Base-by-base conservation (phyloP, 2,797 vertebrate species). In the Dermochelys coriacea region DNA sequence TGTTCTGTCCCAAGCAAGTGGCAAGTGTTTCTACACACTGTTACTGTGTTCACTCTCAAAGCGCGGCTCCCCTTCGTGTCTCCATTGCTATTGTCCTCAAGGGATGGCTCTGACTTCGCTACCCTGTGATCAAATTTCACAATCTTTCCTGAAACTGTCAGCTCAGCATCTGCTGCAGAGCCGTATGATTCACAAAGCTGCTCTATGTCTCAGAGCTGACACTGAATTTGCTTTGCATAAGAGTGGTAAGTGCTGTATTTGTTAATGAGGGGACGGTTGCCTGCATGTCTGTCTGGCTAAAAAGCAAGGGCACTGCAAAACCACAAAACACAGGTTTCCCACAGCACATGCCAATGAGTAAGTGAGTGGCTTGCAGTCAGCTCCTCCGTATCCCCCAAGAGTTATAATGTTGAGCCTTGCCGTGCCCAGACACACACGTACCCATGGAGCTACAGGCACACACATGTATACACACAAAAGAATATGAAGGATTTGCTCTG, bases 1-100 rank as follows among this genome's bases (percentile, higher is more conserved):
- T 96, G 96, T 97, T 97, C 93, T 96, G 96, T 91, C 95, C 96
- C 96, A 97, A 97, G 97, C 94, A 97, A 95, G 95, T 91, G 96
- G 96, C 96, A 96, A 97, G 96, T 96, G 92, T 74, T 95, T 85
- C 93, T 95, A 91, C 95, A 96, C 96, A 96, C 96, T 91, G 96
- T 97, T 96, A 96, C 93, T 85, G n/a, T 50, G 96, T 94, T 95
- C 93, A 89, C 93, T 93, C 95, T 52, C 93, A 93, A 93, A 95
- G 97, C 96, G 96, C 93, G 93, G 95, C 0, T 96, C 95, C 96
- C 94, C 95, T 95, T 96, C 92, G 93, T 64, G 94, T 96, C 95
- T 96, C 94, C 96, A 96, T 12, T 37, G 96, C 95, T 97, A 95
- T 91, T 96, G 96, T 95, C 96, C 96, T 96, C 87, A 87, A 96